phyloP scores from a whole-genome alignment of 2,797 vertebrate genomes.

The Sebastes kiyomatsui region DNA sequence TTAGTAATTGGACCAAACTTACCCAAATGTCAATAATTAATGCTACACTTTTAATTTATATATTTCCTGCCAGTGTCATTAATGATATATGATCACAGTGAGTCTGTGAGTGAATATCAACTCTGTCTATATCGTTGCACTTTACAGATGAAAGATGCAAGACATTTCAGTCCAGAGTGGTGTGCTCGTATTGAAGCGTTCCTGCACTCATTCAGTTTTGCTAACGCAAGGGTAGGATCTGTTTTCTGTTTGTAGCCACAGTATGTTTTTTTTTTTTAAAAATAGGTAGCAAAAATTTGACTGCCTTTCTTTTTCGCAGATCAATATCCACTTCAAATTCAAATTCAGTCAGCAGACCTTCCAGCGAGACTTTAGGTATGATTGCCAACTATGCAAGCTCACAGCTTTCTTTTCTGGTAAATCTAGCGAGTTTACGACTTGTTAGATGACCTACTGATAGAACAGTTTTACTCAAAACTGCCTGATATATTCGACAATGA shows the following conservation, averaged over 20 bases:
- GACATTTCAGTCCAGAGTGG: slow-evolving; percentile 22
- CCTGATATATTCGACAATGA: background rate
- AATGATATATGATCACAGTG: background rate
- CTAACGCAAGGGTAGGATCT: slow-evolving; percentile 68
- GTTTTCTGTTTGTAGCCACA: background rate
- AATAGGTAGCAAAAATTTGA: background rate
- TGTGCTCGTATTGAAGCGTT: slow-evolving; percentile 52
- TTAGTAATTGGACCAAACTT: background rate
- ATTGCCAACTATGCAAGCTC: background rate
- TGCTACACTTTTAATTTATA: background rate
- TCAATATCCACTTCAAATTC: slow-evolving; percentile 67
- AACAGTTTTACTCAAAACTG: background rate
- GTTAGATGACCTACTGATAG: background rate
- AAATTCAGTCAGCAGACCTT: slow-evolving; percentile 38
- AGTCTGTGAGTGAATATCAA: background rate
- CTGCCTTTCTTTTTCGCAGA: slow-evolving; percentile 44
- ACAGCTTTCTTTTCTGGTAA: background rate
- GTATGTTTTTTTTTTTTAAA: background rate
- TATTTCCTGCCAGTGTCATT: background rate
- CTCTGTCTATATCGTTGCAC: background rate
- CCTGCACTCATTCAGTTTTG: slow-evolving; percentile 67
- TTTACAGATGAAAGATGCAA: slow-evolving; percentile 59
- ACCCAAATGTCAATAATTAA: background rate
- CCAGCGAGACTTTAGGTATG: slow-evolving; percentile 66
- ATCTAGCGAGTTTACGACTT: background rate